Base-by-base conservation (phyloP, 2,888 invertebrate species). In the Metopia argyrocephala region DNA sequence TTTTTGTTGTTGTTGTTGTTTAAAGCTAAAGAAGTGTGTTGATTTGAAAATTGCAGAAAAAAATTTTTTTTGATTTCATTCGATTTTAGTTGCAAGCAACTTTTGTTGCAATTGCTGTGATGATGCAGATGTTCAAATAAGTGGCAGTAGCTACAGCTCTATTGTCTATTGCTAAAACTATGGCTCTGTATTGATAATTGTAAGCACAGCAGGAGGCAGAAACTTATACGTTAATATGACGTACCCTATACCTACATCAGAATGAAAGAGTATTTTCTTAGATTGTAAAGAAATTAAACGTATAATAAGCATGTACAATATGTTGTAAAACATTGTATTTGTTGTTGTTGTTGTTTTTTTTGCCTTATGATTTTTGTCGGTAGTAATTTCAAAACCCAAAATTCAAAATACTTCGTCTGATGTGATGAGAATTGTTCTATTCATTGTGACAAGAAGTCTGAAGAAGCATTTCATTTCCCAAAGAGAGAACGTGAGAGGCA, bases 21-120 rank as follows among this genome's bases (percentile, higher is more conserved):
- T 20, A 27, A 48, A 70, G 69, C 74, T 64, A 61, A 45, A 45
- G 28, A 50, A 52, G 27, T 71, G 78, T 82, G 76, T 75, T 82
- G 83, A 83, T 84, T 83, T 84, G 79, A 66, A 78, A 78, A 82
- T 23, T 4, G 23, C 0, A 31, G 12, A 38, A 38, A 15, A 38
- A 38, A 38, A 38, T 12, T 38, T 12, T n/a, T n/a, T n/a, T n/a
- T 38, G 38, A 12, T 38, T 38, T 38, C 38, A 38, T 38, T 48
- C 18, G 20, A n/a, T 56, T 6, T 27, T 15, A 21, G 27, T 15
- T 69, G 46, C 5, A 18, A 18, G 15, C 18, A 18, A 1, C 25
- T 27, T 15, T 12, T 28, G n/a, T 25, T 31, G 18, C 12, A 18
- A 12, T 57, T 50, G 18, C 23, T 52, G 28, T 46, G 50, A 31